phyloP scores from a whole-genome alignment of 2,888 invertebrate species.

The Platypus cylindrus region DNA sequence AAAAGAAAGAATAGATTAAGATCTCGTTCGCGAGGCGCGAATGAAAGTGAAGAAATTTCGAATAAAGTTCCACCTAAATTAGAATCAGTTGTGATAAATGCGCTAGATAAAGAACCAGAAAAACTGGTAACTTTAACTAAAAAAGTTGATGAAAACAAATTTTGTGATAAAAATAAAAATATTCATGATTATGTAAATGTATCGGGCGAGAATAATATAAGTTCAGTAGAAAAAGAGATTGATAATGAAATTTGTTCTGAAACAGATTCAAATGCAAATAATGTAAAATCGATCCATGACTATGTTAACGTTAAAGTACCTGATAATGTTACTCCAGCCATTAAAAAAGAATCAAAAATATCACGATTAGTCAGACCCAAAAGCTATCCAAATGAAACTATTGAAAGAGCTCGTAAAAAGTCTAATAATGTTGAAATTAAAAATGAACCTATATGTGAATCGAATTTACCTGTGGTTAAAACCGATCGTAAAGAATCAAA shows the following conservation, averaged over 20 bases:
- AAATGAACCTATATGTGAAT: too few species aligned
- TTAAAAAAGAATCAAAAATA: slow-evolving; percentile 27
- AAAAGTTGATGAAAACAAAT: background rate
- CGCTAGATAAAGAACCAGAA: slow-evolving; percentile 7
- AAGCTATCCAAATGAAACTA: slow-evolving; percentile 36
- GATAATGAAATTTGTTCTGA: background rate
- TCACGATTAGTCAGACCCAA: slow-evolving; percentile 43
- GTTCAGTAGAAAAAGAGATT: background rate
- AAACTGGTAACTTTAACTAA: background rate
- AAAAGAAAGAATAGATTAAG: slow-evolving; percentile 35
- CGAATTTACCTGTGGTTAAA: background rate
- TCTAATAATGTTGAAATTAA: slow-evolving; percentile 2
- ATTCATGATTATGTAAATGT: slow-evolving; percentile 28
- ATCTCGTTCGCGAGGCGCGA: slow-evolving; percentile 25
- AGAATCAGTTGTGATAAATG: slow-evolving; percentile 1
- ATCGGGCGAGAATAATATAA: slow-evolving; percentile 7
- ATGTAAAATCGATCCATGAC: slow-evolving; percentile 19
- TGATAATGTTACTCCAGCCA: slow-evolving; percentile 15
- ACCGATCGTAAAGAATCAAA: slow-evolving; percentile 45
- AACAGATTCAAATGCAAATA: slow-evolving; percentile 2
- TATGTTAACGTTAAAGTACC: slow-evolving; percentile 25
- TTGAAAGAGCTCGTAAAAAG: slow-evolving; percentile 12
- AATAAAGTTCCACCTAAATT: slow-evolving; percentile 4
- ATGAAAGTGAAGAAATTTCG: slow-evolving; percentile 4
- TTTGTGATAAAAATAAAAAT: slow-evolving; percentile 13